phyloP scores from a whole-genome alignment of 1,140 invertebrate species.

The Pantala flavescens region DNA sequence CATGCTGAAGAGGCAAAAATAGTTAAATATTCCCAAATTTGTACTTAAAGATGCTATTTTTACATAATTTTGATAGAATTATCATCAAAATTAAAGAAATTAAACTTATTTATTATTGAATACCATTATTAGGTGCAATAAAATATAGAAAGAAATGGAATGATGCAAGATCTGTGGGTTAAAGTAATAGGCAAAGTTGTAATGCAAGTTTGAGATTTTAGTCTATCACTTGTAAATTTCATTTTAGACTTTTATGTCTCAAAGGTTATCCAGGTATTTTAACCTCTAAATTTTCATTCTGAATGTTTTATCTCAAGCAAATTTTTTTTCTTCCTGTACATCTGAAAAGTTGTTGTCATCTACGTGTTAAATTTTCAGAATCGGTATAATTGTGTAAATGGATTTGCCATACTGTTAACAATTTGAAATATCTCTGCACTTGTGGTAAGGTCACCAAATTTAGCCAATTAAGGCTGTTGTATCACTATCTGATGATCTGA shows the following conservation, averaged over 20 bases:
- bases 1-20: neutral
- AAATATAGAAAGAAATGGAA: neutral
- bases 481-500: neutral
- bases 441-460: neutral
- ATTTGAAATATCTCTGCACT: neutral
- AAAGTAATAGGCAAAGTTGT: neutral
- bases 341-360: neutral
- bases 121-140: neutral
- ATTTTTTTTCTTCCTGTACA: neutral
- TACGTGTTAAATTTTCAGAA: neutral
- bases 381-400: neutral
- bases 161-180: neutral
- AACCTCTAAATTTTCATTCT: too few species aligned
- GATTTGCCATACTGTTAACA: neutral
- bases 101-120: conserved; percentile 1
- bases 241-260: too few species aligned
- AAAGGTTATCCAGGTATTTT: too few species aligned
- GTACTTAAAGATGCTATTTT: conserved; percentile 10
- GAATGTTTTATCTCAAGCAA: neutral
- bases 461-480: neutral
- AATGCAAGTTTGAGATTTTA: neutral
- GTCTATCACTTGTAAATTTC: too few species aligned
- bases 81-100: neutral
- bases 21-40: neutral
- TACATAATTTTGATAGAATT: conserved; percentile 4